Evolutionary conservation across 2,113 vertebrate genomes (phyloP).

Genomic region (Xenopus tropicalis): UCB_Xtro_10.0 CM004450.2:114192001-114192500

Average conservation of each 20-base stretch:
- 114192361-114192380: no score
- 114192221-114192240: slow-evolving; percentile 47
- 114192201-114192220: slow-evolving; percentile 45
- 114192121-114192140: slow-evolving; percentile 77
- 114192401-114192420: no score
- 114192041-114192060: slow-evolving; percentile 37
- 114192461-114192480: no score
- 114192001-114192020: slow-evolving; percentile 25
- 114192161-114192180: slow-evolving; percentile 91
- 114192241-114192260: slow-evolving; percentile 60
- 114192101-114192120: slow-evolving; percentile 65
- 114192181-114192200: slow-evolving; percentile 52
- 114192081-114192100: slow-evolving; percentile 58
- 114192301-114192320: no score
- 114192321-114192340: no score
- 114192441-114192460: no score
- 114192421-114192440: no score
- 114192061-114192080: slow-evolving; percentile 44
- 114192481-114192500: no score
- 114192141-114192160: slow-evolving; percentile 89
- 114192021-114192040: slow-evolving; percentile 43
- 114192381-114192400: no score
- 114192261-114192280: slow-evolving; percentile 43
- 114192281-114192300: neutral
- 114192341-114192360: no score